phyloP scores from a whole-genome alignment of 2,797 vertebrate species.

The Phylloscopus collybita region DNA sequence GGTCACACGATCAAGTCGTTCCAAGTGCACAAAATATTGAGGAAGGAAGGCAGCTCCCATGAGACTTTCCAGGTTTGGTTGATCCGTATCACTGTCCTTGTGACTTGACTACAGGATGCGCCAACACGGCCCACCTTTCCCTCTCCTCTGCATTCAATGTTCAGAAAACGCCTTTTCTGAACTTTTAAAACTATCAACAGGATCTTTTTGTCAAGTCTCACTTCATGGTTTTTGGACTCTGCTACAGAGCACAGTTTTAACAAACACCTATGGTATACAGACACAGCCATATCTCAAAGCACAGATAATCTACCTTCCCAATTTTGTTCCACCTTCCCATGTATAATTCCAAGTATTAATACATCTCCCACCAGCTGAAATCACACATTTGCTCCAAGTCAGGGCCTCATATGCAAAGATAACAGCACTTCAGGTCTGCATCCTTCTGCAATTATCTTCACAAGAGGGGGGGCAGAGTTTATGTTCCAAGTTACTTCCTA shows the following conservation, averaged over 20 bases:
- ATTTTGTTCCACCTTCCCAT: fast-evolving
- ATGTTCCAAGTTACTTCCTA: background rate
- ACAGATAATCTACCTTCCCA: background rate
- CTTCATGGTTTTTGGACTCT: background rate
- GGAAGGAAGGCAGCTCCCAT: background rate
- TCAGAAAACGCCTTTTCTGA: background rate
- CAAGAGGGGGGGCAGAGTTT: background rate
- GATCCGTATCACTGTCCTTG: background rate
- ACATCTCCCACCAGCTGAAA: background rate
- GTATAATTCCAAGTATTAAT: background rate
- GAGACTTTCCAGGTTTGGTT: background rate
- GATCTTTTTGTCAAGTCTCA: background rate
- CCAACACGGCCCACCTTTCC: background rate
- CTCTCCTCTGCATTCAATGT: background rate
- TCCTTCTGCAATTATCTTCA: background rate
- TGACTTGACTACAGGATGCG: background rate
- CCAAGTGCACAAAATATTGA: background rate
- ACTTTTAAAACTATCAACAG: background rate
- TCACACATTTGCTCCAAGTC: background rate
- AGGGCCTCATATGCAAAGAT: background rate
- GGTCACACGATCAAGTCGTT: background rate
- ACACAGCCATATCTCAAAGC: background rate
- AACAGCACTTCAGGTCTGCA: background rate
- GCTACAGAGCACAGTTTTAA: background rate
- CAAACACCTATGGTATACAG: background rate